Evolutionary conservation across 2,888 invertebrate species (phyloP).

Genomic region (Dichetophora obliterata): DNA sequence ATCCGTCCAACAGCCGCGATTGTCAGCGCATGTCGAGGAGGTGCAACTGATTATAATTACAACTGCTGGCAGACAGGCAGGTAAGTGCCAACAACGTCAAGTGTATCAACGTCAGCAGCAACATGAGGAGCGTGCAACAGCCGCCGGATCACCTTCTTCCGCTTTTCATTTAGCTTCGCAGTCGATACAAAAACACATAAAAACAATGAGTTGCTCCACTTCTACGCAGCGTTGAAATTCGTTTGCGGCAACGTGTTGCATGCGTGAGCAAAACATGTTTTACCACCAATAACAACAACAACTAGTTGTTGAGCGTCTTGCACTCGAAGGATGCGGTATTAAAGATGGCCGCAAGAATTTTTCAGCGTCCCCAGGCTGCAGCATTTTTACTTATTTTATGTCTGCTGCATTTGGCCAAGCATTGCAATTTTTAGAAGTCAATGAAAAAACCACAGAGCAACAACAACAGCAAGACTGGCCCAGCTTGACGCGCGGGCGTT

Average conservation of each 20-base stretch:
- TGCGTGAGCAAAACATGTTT: constrained; percentile 33
- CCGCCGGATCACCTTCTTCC: constrained; percentile 37
- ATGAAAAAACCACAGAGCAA: constrained; percentile 35
- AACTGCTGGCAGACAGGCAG: constrained; percentile 62
- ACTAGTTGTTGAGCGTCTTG: not conserved
- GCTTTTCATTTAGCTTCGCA: constrained; percentile 42
- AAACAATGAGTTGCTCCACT: constrained; percentile 31
- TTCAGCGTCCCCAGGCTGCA: constrained; percentile 25
- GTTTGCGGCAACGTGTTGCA: constrained; percentile 37
- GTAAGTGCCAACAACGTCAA: constrained; percentile 48
- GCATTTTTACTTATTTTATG: constrained; percentile 12
- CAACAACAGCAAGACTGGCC: constrained; percentile 16
- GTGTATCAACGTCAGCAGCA: constrained; percentile 40
- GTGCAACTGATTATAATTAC: constrained; percentile 65
- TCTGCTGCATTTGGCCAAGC: constrained; percentile 1
- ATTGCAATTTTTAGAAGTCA: constrained; percentile 9
- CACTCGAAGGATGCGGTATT: not conserved
- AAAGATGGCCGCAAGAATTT: not conserved
- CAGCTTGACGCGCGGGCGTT: constrained; percentile 46
- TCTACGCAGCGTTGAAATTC: constrained; percentile 9
- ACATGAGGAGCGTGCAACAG: constrained; percentile 14
- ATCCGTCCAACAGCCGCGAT: not conserved
- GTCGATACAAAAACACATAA: constrained; percentile 35
- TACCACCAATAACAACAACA: constrained; percentile 31
- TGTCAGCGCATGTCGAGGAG: constrained; percentile 51